Evolutionary conservation across 2,888 invertebrate species (phyloP), one percentile per base, ranked within the genome.

Genomic region (Lycophotia porphyrea): DNA sequence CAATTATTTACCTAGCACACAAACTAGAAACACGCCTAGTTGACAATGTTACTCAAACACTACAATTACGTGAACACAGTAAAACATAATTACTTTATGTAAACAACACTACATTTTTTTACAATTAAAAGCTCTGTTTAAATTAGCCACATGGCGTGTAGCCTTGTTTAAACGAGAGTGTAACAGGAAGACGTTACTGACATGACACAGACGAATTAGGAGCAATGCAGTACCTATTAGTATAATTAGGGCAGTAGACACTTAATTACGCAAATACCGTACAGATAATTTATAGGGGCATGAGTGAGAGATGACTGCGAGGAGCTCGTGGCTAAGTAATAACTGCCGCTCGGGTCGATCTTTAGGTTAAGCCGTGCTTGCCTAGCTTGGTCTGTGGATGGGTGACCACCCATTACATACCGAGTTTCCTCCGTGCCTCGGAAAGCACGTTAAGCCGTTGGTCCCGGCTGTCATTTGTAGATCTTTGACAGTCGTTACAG

Each of bases 151-250:
- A 31, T 65, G 64, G 74, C 55, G 44, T 34, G 65, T 71, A 61
- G 55, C 55, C 55, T 75, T 81, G 82, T 81, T 81, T 65, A 60
- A 13, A 47, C 18, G 11, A 34, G 31, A 5, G 11, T 66, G 27
- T 21, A 49, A 84, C 85, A 81, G 81, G 85, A 70, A 63, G 65
- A 70, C 21, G 65, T 34, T 67, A 75, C 49, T 36, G 63, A 70
- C 69, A 74, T 34, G 0, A 52, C 81, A 70, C 68, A 81, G 61
- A 67, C 1, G 36, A 74, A 75, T 63, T 69, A 75, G 34, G 44
- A 65, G 52, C 44, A 60, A 68, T 52, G 64, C 65, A 61, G 9
- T 61, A n/a, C 66, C 27, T 66, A 52, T 31, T 55, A 44, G 21
- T 44, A 24, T 31, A 82, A 58, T 61, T 60, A 60, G 58, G 18